phyloP scores from a whole-genome alignment of 2,113 vertebrate genomes.

The Elgaria multicarinata region DNA sequence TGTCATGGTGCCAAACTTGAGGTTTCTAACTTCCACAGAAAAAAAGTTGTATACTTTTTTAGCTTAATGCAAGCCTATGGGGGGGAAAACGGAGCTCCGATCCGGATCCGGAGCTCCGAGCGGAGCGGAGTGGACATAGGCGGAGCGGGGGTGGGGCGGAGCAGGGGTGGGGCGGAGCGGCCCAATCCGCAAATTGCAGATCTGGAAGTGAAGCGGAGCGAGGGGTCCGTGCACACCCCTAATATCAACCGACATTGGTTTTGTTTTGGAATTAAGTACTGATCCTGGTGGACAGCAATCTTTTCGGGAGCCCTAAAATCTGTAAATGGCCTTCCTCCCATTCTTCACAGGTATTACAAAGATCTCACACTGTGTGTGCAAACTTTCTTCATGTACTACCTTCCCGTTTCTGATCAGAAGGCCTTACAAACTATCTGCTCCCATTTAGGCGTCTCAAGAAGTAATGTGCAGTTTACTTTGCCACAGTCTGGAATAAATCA shows the following conservation, averaged over 20 bases:
- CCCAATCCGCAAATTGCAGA: too few relatives aligned
- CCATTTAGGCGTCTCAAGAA: conserved; percentile 38
- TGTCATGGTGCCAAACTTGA: too few relatives aligned
- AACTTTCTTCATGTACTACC: conserved; percentile 12
- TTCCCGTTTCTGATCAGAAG: neutral
- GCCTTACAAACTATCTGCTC: conserved; percentile 22
- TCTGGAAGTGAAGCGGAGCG: too few relatives aligned
- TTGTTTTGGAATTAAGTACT: neutral
- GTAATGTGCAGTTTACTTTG: conserved; percentile 12
- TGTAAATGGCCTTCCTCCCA: neutral
- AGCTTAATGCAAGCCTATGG: too few relatives aligned
- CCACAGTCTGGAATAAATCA: conserved; percentile 52
- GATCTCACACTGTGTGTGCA: neutral
- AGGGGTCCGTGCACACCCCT: too few relatives aligned
- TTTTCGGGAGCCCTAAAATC: neutral
- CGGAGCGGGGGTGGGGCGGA: too few relatives aligned
- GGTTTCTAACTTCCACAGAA: too few relatives aligned
- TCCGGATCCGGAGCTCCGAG: too few relatives aligned
- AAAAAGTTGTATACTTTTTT: too few relatives aligned
- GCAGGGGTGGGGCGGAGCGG: too few relatives aligned
- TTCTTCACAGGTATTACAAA: neutral
- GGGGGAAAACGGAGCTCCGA: too few relatives aligned
- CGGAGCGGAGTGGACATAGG: too few relatives aligned
- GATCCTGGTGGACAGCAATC: neutral
- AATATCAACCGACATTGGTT: neutral